Evolutionary conservation across 2,113 vertebrate species (phyloP).

Genomic region (Suricata suricatta): DNA sequence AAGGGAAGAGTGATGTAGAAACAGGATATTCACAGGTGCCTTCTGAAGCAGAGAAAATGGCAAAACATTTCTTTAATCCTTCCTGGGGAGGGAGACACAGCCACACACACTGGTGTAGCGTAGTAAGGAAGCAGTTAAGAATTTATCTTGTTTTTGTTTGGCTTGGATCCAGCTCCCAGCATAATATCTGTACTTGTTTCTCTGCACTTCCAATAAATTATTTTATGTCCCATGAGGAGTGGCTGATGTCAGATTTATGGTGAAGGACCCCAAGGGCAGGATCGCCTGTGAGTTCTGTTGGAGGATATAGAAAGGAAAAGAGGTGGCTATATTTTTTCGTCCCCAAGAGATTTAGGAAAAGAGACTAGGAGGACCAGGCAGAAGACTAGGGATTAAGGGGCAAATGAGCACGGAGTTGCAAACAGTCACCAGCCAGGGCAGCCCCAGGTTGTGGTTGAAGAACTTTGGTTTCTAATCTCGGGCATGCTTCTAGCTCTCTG

Average conservation of each 20-base stretch:
- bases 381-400: neutral
- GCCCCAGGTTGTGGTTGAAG: neutral
- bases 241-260: constrained; percentile 41
- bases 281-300: neutral
- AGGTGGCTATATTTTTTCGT: neutral
- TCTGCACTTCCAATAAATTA: constrained; percentile 1
- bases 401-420: neutral
- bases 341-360: neutral
- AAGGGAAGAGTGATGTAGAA: constrained; percentile 8
- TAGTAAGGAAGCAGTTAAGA: constrained; percentile 1
- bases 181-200: constrained; percentile 14
- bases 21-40: constrained; percentile 17
- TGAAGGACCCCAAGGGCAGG: neutral
- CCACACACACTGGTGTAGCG: neutral
- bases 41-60: constrained; percentile 57
- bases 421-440: neutral
- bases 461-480: neutral
- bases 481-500: neutral
- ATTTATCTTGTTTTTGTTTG: constrained; percentile 41
- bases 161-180: constrained; percentile 16
- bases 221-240: constrained; percentile 33
- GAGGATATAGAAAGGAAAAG: neutral
- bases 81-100: neutral
- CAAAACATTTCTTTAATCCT: constrained; percentile 57
- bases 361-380: neutral